Evolutionary conservation across 2,113 vertebrate genomes (phyloP).

Genomic region (Ramphastos sulfuratus): DNA sequence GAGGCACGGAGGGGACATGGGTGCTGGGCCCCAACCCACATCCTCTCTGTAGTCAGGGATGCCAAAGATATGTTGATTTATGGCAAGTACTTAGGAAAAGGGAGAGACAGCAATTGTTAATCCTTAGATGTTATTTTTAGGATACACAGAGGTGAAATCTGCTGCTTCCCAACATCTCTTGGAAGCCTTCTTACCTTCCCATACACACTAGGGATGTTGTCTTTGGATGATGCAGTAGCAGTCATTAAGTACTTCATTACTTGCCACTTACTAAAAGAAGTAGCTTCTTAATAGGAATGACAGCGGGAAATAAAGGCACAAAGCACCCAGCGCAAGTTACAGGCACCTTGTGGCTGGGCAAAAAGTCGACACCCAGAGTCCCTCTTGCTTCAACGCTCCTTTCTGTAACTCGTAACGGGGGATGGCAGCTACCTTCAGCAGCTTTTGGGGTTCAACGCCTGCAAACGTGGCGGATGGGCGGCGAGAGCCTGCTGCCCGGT

Average conservation of each 20-base stretch:
- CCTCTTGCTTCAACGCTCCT: accelerated
- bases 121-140: not conserved
- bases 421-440: accelerated
- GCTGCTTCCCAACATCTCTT: not conserved
- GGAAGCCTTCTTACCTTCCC: not conserved
- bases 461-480: accelerated
- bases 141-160: not conserved
- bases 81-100: not conserved
- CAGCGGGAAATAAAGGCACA: accelerated
- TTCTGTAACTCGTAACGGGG: accelerated
- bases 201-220: accelerated
- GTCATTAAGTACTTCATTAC: not conserved
- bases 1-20: accelerated
- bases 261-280: not conserved
- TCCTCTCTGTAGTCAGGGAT: not conserved
- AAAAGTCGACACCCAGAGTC: accelerated
- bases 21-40: not conserved
- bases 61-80: not conserved
- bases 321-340: accelerated
- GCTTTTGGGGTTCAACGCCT: accelerated
- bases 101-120: not conserved
- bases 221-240: not conserved
- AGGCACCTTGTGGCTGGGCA: accelerated
- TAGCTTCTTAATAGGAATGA: not conserved
- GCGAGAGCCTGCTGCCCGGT: not conserved